Conservation (phyloP, 2,888 invertebrate genomes). For the Heliothis peltigera region DNA sequence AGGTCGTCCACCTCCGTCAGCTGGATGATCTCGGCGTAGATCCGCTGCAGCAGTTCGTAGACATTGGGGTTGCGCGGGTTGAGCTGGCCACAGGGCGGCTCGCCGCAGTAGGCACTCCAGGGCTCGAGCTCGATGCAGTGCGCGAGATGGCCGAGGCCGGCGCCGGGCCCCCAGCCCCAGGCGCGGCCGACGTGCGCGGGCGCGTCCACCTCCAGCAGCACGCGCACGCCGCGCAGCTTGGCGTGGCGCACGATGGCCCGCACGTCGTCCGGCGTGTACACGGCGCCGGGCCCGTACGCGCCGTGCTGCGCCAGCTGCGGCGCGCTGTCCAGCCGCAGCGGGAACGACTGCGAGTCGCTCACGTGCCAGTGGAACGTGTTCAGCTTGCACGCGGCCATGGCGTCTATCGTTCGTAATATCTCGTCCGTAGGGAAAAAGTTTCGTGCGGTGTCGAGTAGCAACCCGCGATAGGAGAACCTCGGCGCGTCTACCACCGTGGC, state of each 20-base stretch:
- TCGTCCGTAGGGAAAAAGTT: constrained; percentile 95
- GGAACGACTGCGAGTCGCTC: constrained; percentile 97
- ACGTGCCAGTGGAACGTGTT: constrained; percentile 98
- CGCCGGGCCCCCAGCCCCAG: constrained; percentile 95
- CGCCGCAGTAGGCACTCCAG: constrained; percentile 94
- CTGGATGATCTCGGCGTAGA: constrained; percentile 93
- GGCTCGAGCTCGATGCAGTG: constrained; percentile 95
- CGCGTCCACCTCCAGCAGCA: constrained; percentile 96
- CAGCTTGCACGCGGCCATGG: constrained; percentile 96
- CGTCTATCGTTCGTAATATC: constrained; percentile 94
- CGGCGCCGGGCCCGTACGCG: constrained; percentile 94
- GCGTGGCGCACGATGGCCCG: constrained; percentile 94
- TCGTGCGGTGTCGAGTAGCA: constrained; percentile 97
- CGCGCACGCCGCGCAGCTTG: constrained; percentile 94
- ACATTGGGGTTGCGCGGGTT: constrained; percentile 95
- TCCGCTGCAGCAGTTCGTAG: constrained; percentile 92
- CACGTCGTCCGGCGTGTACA: constrained; percentile 93
- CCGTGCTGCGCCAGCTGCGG: constrained; percentile 95
- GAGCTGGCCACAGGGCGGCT: constrained; percentile 96
- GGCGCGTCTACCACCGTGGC: constrained; percentile 94
- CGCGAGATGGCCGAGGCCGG: constrained; percentile 94
- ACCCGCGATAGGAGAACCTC: constrained; percentile 93
- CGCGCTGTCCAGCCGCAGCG: constrained; percentile 93
- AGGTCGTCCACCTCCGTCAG: constrained; percentile 94
- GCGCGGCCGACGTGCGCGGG: constrained; percentile 97